Percentiles rank a stretch among this genome's conserved stretches.
These are phyloP conservation scores for human DNA, from an alignment of 2,113 vertebrate genomes.

Conservation along the genomic window DNA sequence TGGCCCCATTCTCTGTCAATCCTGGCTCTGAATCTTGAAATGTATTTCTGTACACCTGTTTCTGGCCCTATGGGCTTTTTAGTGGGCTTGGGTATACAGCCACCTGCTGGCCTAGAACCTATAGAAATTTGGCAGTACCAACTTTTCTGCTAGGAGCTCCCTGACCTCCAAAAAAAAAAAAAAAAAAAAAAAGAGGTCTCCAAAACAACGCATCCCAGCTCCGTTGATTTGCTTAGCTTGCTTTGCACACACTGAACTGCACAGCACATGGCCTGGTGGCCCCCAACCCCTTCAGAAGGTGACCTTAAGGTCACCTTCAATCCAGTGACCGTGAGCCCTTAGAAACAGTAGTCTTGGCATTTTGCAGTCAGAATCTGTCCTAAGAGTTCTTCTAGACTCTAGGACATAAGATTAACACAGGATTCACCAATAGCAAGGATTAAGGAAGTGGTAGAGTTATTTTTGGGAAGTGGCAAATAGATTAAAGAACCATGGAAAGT, in stretches of 20 bases:
- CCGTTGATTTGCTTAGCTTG: not conserved
- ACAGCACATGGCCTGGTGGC: not conserved
- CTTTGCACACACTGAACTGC: not conserved
- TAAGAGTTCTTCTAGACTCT: not conserved
- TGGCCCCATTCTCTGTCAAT: not conserved
- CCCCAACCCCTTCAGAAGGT: not conserved
- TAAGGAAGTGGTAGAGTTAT: not conserved
- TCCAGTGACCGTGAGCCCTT: not conserved
- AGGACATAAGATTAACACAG: not conserved
- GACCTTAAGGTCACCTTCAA: not conserved
- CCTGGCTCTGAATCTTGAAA: conserved; percentile 12
- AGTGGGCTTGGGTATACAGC: not conserved
- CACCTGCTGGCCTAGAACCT: not conserved
- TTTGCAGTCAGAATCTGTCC: not conserved
- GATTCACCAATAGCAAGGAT: not conserved
- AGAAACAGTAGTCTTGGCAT: not conserved
- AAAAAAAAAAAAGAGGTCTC: not conserved
- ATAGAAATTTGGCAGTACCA: not conserved
- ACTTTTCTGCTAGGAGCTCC: not conserved
- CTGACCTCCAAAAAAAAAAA: no score
- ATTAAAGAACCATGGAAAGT: not conserved
- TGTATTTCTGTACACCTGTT: not conserved
- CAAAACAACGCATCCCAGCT: not conserved
- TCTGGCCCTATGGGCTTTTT: not conserved
- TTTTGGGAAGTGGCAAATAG: not conserved